Conservation (phyloP, 2,797 vertebrate species). For the Kryptolebias ocellatus region DNA sequence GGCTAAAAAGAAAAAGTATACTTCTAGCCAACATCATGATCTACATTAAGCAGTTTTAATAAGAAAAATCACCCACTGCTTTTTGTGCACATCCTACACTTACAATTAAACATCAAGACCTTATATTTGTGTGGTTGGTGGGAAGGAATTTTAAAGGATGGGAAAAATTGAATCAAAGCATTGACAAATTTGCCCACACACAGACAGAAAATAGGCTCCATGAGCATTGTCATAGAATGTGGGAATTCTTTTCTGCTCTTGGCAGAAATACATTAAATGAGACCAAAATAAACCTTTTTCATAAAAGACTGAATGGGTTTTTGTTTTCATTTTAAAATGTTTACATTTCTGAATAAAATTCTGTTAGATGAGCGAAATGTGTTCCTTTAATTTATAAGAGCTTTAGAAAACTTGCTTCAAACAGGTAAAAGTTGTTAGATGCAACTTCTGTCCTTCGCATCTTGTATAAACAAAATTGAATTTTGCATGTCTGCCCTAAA, state of each 20-base stretch:
- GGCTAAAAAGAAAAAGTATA: too few relatives aligned
- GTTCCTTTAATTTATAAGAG: neutral
- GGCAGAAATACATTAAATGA: constrained; percentile 45
- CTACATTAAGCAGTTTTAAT: too few relatives aligned
- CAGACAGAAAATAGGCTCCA: constrained; percentile 72
- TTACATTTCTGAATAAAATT: neutral
- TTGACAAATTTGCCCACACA: constrained; percentile 78
- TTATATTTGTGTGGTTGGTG: constrained; percentile 33
- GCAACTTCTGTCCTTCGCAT: too few relatives aligned
- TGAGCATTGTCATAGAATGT: constrained; percentile 64
- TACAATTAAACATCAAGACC: constrained; percentile 54
- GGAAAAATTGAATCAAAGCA: constrained; percentile 70
- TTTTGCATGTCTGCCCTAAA: constrained; percentile 1
- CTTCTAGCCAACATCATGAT: too few relatives aligned
- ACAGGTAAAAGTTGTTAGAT: too few relatives aligned
- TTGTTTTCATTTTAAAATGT: constrained; percentile 20
- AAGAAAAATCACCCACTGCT: constrained; percentile 13
- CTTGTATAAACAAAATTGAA: too few relatives aligned
- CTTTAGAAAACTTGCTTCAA: too few relatives aligned
- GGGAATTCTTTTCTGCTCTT: constrained; percentile 68
- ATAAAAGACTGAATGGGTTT: constrained; percentile 38
- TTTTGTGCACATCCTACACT: constrained; percentile 40
- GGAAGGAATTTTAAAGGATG: constrained; percentile 46
- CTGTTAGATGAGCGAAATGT: constrained; percentile 28
- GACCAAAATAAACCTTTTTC: constrained; percentile 27